Conservation (phyloP, 2,797 vertebrate species). For the Paedocypris micromegethes region DNA sequence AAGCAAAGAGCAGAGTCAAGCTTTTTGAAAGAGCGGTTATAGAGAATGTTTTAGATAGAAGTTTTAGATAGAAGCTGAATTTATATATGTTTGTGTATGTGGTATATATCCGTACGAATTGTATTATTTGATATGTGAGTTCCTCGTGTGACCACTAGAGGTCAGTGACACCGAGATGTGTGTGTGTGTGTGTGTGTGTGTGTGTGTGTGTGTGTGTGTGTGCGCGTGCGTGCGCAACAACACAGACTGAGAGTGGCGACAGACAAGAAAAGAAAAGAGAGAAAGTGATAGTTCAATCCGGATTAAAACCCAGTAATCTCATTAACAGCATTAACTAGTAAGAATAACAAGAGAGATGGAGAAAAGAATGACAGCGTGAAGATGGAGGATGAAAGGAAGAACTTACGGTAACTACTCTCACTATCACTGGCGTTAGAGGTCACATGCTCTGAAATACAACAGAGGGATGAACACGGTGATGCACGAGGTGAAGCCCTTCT, state of each 20-base stretch:
- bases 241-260: not conserved
- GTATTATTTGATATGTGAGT: constrained; percentile 2
- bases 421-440: constrained; percentile 98
- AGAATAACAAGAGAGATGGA: constrained; percentile 10
- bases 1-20: too few species aligned
- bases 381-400: constrained; percentile 50
- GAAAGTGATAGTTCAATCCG: not conserved
- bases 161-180: not conserved
- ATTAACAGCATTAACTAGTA: constrained; percentile 14
- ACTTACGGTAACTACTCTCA: constrained; percentile 99
- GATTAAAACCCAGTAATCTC: too few species aligned
- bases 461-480: constrained; percentile 56
- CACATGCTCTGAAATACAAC: constrained; percentile 91
- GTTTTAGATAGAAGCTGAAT: too few species aligned
- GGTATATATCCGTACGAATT: not conserved
- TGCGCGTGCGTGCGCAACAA: too few species aligned
- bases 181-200: too few species aligned
- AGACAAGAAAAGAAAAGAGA: not conserved
- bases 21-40: too few species aligned
- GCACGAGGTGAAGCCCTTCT: constrained; percentile 7
- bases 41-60: too few species aligned
- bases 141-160: constrained; percentile 15
- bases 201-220: too few species aligned
- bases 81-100: too few species aligned
- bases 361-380: not conserved